These are phyloP conservation scores for Zeus faber DNA, from an alignment of 2,113 vertebrate genomes.

Conservation along the genomic window DNA sequence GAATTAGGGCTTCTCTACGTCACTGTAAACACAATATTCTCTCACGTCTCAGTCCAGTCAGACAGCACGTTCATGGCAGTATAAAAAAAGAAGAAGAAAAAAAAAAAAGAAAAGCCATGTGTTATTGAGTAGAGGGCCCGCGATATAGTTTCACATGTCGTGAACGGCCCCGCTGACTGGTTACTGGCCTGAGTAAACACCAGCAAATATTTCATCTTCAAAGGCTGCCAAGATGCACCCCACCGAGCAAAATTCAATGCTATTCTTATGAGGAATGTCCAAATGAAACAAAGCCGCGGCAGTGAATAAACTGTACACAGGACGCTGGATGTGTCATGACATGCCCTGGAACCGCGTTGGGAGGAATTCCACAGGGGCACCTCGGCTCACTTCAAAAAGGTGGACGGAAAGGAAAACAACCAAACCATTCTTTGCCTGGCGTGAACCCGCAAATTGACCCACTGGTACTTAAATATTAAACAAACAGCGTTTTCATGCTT, in stretches of 20 bases:
- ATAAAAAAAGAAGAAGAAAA: no score
- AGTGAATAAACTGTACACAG: slow-evolving; percentile 58
- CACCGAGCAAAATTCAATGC: slow-evolving; percentile 56
- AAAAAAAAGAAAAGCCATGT: background rate
- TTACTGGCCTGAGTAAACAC: slow-evolving; percentile 56
- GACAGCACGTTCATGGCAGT: no score
- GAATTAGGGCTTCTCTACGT: no score
- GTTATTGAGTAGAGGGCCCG: slow-evolving; percentile 2
- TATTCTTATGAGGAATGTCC: slow-evolving; percentile 70
- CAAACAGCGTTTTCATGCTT: background rate
- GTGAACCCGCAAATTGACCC: slow-evolving; percentile 35
- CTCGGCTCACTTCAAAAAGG: slow-evolving; percentile 42
- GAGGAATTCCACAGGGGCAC: slow-evolving; percentile 42
- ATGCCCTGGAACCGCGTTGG: slow-evolving; percentile 30
- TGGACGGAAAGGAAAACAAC: slow-evolving; percentile 38
- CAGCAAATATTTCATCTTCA: slow-evolving; percentile 60
- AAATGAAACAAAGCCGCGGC: slow-evolving; percentile 66
- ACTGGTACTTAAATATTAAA: slow-evolving; percentile 14
- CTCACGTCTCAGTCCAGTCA: no score
- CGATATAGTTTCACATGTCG: slow-evolving; percentile 15
- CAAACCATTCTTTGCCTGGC: slow-evolving; percentile 11
- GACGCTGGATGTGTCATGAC: slow-evolving; percentile 53
- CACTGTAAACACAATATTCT: no score
- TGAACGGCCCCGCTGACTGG: slow-evolving; percentile 14
- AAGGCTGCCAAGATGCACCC: slow-evolving; percentile 56